Evolutionary conservation across 2,888 invertebrate species (phyloP), one percentile per base, ranked within the genome.

Genomic region (Apodemia mormo): DNA sequence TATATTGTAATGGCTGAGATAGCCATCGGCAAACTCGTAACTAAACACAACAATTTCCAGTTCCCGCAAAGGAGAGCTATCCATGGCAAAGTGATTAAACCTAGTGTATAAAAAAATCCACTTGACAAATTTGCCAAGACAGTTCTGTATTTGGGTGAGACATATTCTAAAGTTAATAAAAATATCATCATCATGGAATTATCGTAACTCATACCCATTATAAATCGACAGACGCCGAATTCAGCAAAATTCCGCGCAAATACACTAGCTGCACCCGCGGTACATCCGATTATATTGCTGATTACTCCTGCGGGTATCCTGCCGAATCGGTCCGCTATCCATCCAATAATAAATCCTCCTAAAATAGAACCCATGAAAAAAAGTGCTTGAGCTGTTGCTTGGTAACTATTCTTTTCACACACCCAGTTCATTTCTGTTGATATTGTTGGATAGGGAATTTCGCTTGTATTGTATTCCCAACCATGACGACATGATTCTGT

Each of bases 171-270:
- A 29, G 85, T 80, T 1, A 89, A 73, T 2, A 90, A 76, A 43
- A 88, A 90, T 1, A 77, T 78, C 86, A 90, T 87, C 79, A 86
- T 86, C 85, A 89, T 85, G 72, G 87, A 89, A 70, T 85, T 88
- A 68, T 90, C 90, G 66, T 86, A 89, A 4, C 86, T 83, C 80
- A 89, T 84, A 14, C 90, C 90, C 79, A 88, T 82, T 43, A 90
- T 77, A 71, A 90, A 87, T 52, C 90, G 80, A 66, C 84, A 85
- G 3, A 85, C 72, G 2, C 82, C 73, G 68, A 90, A 90, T 69
- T 83, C 76, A 0, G 77, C 40, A 45, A 90, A 84, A 64, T 81
- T 82, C 14, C 71, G 76, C 0, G 82, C 76, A 73, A 84, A 89
- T 14, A 81, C 77, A 68, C 82, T 89, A 2, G 74, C 77, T 2